Evolutionary conservation across 2,888 invertebrate genomes (phyloP), one percentile per base, ranked within the genome.

Genomic region (Salpingus planirostris): DNA sequence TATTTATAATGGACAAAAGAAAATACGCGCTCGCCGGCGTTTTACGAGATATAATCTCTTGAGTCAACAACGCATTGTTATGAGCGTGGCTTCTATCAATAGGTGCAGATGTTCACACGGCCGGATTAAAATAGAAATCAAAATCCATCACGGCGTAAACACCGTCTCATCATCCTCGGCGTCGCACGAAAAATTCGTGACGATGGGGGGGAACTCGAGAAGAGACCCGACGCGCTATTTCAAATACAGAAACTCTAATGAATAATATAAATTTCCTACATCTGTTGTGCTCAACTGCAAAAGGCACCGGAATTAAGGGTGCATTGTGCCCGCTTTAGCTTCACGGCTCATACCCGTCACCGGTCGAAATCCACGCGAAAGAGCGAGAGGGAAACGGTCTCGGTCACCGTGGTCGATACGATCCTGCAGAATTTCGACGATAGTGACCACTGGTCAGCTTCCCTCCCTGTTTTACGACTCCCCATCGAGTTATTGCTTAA

Each of bases 401-500:
- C n/a, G n/a, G n/a, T n/a, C n/a, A n/a, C n/a, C 11, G 23, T 23
- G 10, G 10, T 14, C 13, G 13, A 34, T 29, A 49, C 49, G 51
- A 47, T 52, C 31, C 46, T 45, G 42, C 49, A 49, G 44, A 42
- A 45, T 43, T 42, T 31, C n/a, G n/a, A n/a, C n/a, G 38, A 43
- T 37, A 40, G 44, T 60, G 63, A 59, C 59, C 62, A 52, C 46
- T 52, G 62, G 61, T 59, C 61, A 61, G 52, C 55, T 51, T 43
- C 46, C 42, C 47, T 40, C 45, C 57, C 55, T 45, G 52, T 51
- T 53, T 57, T 55, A 57, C 55, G 50, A 52, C 41, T 50, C 57
- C 57, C 59, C 50, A 52, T 49, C 43, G 46, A 59, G 57, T 60
- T 60, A 61, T 59, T 59, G 60, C 62, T 60, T 62, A 62, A 62